A percentile compares a stretch with the other conserved stretches of the same genome.
Evolutionary conservation across 2,888 invertebrate genomes (phyloP).

Genomic region (Artemia sp.): DNA sequence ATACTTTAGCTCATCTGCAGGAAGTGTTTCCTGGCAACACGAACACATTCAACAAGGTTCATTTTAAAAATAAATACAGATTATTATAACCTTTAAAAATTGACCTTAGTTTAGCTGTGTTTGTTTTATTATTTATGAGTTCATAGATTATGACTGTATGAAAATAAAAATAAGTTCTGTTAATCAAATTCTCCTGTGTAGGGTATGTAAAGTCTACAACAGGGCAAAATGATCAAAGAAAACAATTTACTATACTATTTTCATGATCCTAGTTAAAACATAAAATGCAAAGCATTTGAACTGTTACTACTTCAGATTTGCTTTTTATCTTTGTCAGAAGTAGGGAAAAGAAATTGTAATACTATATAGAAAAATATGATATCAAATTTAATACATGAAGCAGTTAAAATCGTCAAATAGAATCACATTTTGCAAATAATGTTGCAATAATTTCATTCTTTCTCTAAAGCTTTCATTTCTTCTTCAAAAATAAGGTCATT

Average conservation of each 20-base stretch:
- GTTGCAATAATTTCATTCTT: neutral
- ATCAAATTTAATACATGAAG: neutral
- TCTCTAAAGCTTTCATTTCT: neutral
- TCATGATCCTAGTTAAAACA: too few relatives aligned
- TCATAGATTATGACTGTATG: too few relatives aligned
- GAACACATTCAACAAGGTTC: neutral
- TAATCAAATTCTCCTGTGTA: too few relatives aligned
- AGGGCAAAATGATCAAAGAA: too few relatives aligned
- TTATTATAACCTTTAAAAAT: too few relatives aligned
- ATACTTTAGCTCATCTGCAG: slow-evolving; percentile 4
- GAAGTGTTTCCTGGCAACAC: neutral
- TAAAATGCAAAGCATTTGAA: neutral
- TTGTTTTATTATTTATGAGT: too few relatives aligned
- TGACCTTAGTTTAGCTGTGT: too few relatives aligned
- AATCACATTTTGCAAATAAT: neutral
- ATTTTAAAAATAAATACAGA: neutral
- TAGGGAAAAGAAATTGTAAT: neutral
- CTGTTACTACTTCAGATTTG: neutral
- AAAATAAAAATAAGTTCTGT: too few relatives aligned
- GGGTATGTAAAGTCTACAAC: too few relatives aligned
- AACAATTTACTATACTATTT: too few relatives aligned
- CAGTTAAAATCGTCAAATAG: neutral
- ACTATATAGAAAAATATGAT: neutral
- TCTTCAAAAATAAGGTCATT: slow-evolving; percentile 9
- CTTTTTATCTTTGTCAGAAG: too few relatives aligned